Evolutionary conservation across 2,797 vertebrate species (phyloP).

Genomic region (Xerus rutilus): DNA sequence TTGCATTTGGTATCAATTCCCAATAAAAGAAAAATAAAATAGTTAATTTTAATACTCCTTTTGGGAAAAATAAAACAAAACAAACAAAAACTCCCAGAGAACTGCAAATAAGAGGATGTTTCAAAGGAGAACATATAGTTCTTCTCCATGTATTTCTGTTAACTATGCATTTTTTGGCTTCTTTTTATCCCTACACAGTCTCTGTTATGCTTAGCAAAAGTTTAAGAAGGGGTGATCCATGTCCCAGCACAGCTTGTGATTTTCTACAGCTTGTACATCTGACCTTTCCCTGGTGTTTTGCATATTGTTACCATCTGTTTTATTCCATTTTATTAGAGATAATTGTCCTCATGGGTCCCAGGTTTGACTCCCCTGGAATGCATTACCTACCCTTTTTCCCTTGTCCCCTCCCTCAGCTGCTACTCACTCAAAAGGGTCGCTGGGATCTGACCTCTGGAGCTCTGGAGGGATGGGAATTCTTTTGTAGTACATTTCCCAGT

Average conservation of each 20-base stretch:
- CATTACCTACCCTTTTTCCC: slow-evolving; percentile 45
- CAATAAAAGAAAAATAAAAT: slow-evolving; percentile 65
- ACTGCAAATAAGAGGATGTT: neutral
- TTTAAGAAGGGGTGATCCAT: neutral
- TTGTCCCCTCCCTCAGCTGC: slow-evolving; percentile 56
- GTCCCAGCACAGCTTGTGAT: neutral
- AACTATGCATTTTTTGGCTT: neutral
- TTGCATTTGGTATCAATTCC: neutral
- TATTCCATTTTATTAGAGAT: slow-evolving; percentile 48
- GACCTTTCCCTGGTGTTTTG: slow-evolving; percentile 44
- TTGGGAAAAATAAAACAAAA: slow-evolving; percentile 48
- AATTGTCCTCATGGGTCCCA: slow-evolving; percentile 6
- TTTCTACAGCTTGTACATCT: slow-evolving; percentile 40
- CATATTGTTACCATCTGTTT: slow-evolving; percentile 57
- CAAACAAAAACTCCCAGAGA: neutral
- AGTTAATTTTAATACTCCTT: slow-evolving; percentile 55
- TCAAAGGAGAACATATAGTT: neutral
- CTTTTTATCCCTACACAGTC: neutral
- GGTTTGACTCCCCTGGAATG: slow-evolving; percentile 10
- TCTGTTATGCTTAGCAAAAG: neutral
- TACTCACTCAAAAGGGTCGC: slow-evolving; percentile 95
- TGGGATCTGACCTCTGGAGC: slow-evolving; percentile 93
- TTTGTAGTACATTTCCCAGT: slow-evolving; percentile 98
- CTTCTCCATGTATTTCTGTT: neutral
- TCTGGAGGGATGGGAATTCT: slow-evolving; percentile 94